Base-by-base conservation (phyloP, 2,888 invertebrate genomes). In the Nemapogon koenigi region DNA sequence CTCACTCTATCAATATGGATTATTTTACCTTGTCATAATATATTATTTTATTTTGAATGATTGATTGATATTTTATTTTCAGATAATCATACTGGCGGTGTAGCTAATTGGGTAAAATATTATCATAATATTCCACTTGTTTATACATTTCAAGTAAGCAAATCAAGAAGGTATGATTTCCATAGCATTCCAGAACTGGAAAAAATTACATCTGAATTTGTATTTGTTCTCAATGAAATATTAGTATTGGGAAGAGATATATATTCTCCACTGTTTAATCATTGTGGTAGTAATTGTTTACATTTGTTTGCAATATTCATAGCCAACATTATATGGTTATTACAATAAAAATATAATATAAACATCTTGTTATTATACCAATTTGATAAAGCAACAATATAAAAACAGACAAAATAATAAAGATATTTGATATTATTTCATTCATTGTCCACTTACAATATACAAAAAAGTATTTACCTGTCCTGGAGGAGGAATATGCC, bases 401-500 rank as follows among this genome's bases (percentile, higher is more conserved):
- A n/a, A n/a, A n/a, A n/a, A n/a, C n/a, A n/a, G n/a, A n/a, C n/a
- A n/a, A n/a, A n/a, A n/a, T n/a, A n/a, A n/a, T n/a, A n/a, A n/a
- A n/a, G n/a, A n/a, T n/a, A n/a, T n/a, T n/a, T n/a, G n/a, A n/a
- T n/a, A n/a, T n/a, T n/a, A n/a, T n/a, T n/a, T n/a, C n/a, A n/a
- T n/a, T n/a, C n/a, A n/a, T n/a, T n/a, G n/a, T n/a, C n/a, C n/a
- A n/a, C n/a, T n/a, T n/a, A n/a, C n/a, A n/a, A n/a, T n/a, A n/a
- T n/a, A n/a, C n/a, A n/a, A n/a, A n/a, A n/a, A n/a, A n/a, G n/a
- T 18, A 41, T 37, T 54, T 59, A 73, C 76, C 63, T 75, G 73
- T 47, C 75, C 81, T n/a, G n/a, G n/a, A 32, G 83, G 80, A 27
- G 83, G 80, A 63, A 79, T 69, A 43, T 81, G 80, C 36, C 71